Evolutionary conservation across 2,113 vertebrate species (phyloP), one percentile per base, ranked within the genome.

Genomic region (Acanthisitta chloris): DNA sequence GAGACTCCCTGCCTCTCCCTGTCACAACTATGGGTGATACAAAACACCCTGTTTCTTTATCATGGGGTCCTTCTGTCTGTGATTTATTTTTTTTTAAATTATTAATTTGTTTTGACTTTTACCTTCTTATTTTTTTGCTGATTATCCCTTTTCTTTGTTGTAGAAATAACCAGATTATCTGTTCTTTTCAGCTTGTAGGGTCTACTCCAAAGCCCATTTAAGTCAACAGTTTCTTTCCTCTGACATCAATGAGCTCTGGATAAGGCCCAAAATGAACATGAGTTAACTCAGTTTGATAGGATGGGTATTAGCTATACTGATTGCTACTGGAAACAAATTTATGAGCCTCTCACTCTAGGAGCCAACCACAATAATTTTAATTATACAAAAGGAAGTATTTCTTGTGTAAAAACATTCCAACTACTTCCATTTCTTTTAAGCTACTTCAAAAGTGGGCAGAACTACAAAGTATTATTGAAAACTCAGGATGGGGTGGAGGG

Each of bases 331-430:
- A 97, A 96, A 94, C 82, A 94, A 94, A 95, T 92, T 88, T 83
- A 78, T 74, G 76, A 96, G 82, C 48, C 45, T 92, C 87, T 96
- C 74, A 36, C 42, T 95, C 77, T 90, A 77, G 76, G 55, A 96
- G 92, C 90, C 93, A 95, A 97, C 92, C 92, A 94, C 96, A 97
- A 84, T 95, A 96, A 96, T 93, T 95, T 97, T 96, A 96, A 96
- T 97, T 96, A 97, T 81, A 92, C 94, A 96, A 95, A 95, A 96
- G 94, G 96, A 97, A 97, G 96, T 81, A 94, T 96, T 96, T 96
- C 71, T 90, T 54, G 57, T 93, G 65, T 90, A 95, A 96, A 96
- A 93, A 93, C 94, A 95, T 96, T 97, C 96, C 96, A 96, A 94
- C 87, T 86, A 90, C 96, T 97, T 96, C 90, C 80, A 97, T 93